Evolutionary conservation across 2,113 vertebrate genomes (phyloP).

Genomic region (Pedionomus torquatus): DNA sequence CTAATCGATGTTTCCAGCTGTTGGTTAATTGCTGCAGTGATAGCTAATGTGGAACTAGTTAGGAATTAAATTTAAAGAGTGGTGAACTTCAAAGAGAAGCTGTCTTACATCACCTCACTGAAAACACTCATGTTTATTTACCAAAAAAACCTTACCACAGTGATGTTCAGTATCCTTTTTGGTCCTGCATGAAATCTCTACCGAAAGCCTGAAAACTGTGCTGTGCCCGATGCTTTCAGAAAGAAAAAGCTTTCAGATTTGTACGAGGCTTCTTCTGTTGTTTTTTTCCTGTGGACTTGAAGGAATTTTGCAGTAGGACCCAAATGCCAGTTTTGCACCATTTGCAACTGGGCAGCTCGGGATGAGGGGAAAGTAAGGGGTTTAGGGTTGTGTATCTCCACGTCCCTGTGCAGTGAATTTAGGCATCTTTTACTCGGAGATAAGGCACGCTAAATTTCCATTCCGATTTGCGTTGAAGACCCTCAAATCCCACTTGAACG

Average conservation of each 20-base stretch:
- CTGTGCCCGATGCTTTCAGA: not conserved
- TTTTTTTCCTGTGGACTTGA: not conserved
- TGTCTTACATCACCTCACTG: not conserved
- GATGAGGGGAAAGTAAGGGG: not conserved
- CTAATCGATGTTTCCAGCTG: not conserved
- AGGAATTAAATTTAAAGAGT: not conserved
- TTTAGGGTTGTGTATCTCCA: not conserved
- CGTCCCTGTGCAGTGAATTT: not conserved
- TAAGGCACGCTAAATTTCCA: not conserved
- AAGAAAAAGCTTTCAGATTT: not conserved
- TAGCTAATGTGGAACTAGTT: too few species aligned
- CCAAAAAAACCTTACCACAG: not conserved
- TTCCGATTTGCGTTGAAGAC: not conserved
- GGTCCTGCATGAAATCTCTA: not conserved
- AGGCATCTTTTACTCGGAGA: not conserved
- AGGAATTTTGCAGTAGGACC: not conserved
- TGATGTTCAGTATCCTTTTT: not conserved
- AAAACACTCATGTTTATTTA: not conserved
- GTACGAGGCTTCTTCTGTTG: not conserved
- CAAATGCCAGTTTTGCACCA: not conserved
- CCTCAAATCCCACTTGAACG: not conserved
- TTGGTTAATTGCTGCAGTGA: accelerated
- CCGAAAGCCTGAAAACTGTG: not conserved
- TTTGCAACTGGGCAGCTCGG: not conserved
- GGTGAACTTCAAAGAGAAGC: not conserved